Percentiles rank a stretch among this genome's conserved stretches.
phyloP scores from a whole-genome alignment of 2,888 invertebrate species.

The Drosophila buzzatii region DNA sequence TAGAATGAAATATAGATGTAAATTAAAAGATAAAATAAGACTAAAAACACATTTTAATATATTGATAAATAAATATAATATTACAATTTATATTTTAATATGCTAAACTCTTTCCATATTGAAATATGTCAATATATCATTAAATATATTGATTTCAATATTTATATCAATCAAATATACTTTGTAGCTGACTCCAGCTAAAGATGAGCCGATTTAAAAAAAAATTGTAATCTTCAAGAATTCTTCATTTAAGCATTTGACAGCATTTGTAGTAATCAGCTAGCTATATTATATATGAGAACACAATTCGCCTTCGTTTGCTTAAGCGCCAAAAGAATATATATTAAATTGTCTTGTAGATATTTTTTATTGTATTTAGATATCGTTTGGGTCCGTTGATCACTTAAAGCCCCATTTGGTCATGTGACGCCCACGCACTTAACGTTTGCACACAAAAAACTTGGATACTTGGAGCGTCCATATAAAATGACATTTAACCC shows the following conservation, averaged over 20 bases:
- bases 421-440: conserved; percentile 39
- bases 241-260: not conserved
- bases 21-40: no score
- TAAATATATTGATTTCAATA: not conserved
- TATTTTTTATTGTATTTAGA: not conserved
- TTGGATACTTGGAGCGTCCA: conserved; percentile 36
- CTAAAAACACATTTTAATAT: not conserved
- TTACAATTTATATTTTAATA: no score
- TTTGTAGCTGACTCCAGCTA: not conserved
- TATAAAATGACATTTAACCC: conserved; percentile 71
- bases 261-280: not conserved
- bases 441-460: conserved; percentile 39
- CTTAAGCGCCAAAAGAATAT: no score
- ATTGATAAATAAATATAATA: not conserved
- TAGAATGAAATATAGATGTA: no score
- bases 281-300: no score
- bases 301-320: not conserved
- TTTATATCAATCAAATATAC: not conserved
- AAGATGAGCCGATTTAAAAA: not conserved
- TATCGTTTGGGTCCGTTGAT: not conserved
- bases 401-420: conserved; percentile 11
- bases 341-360: not conserved
- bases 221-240: not conserved
- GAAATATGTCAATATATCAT: no score
- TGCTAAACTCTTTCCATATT: no score